These are phyloP conservation scores for Meliscaeva auricollis DNA, from an alignment of 2,888 invertebrate species.

Conservation along the genomic window DNA sequence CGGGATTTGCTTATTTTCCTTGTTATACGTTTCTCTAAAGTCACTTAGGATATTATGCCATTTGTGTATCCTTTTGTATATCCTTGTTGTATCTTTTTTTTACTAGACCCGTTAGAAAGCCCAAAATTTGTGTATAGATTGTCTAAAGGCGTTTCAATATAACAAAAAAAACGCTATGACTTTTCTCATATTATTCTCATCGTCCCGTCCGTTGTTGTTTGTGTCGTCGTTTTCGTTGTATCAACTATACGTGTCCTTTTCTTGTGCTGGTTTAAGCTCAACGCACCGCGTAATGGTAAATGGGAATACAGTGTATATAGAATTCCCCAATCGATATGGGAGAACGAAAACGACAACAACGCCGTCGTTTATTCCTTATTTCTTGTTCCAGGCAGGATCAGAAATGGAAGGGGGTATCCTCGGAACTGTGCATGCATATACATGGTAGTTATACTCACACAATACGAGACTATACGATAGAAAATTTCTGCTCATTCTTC, in stretches of 20 bases:
- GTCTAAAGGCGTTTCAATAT: conserved; percentile 75
- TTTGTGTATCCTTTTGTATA: conserved; percentile 47
- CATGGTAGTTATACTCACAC: conserved; percentile 3
- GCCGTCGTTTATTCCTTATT: conserved; percentile 70
- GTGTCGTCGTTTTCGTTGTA: conserved; percentile 6
- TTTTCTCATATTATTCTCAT: conserved; percentile 23
- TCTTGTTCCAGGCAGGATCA: conserved; percentile 33
- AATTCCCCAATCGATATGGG: conserved; percentile 73
- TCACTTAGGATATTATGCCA: conserved; percentile 62
- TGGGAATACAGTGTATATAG: conserved; percentile 49
- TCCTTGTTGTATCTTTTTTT: conserved; percentile 9
- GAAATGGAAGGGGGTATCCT: neutral
- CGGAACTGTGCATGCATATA: conserved; percentile 34
- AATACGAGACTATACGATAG: conserved; percentile 49
- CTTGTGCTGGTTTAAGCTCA: conserved; percentile 58
- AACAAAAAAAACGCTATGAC: no score
- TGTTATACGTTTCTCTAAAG: conserved; percentile 58
- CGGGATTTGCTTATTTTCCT: conserved; percentile 65
- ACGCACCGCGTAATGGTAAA: conserved; percentile 74
- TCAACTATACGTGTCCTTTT: conserved; percentile 48
- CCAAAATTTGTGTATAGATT: conserved; percentile 58
- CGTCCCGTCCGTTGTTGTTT: conserved; percentile 6
- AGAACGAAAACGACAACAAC: conserved; percentile 44
- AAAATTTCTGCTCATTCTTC: conserved; percentile 43
- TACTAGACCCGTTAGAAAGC: conserved; percentile 37